Evolutionary conservation across 2,113 vertebrate genomes (phyloP), one percentile per base, ranked within the genome.

Genomic region (Nycticebus coucang): DNA sequence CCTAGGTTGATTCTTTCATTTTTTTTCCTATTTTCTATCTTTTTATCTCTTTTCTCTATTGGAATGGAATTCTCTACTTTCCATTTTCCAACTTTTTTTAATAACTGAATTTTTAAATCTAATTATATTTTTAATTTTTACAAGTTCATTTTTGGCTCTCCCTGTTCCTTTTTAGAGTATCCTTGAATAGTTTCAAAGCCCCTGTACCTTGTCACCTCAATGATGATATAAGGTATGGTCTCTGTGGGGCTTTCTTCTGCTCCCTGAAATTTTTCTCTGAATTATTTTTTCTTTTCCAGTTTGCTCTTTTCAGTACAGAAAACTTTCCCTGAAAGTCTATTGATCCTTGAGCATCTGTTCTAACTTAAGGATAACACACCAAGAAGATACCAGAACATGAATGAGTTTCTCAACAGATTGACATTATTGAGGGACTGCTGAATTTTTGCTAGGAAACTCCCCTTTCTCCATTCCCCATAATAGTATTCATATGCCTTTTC

Each of bases 401-500:
- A 80, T 30, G 53, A 78, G n/a, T 53, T 59, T 91, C 85, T 91
- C 53, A 55, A 24, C 7, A 18, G 35, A 72, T 17, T 35, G 53
- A 66, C 19, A 79, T 87, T 22, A 30, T 24, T 64, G 30, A 92
- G 79, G 45, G 53, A 33, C 83, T 85, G 78, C 53, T 95, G 78
- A 85, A 62, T 50, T 80, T 84, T 41, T 64, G 66, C 77, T 75
- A 15, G 50, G 26, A 91, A 80, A 72, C 21, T 7, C n/a, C 2
- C 13, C 4, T 28, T 2, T 13, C 18, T 28, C n/a, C 2, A 6
- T 18, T 1, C 1, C 12, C 7, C 24, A 33, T 77, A 7, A 69
- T 55, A 9, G 24, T 68, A 53, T 97, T 26, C 89, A 6, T 91
- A 17, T 93, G 45, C 71, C 62, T 91, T 87, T 89, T 53, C 45